A percentile compares a stretch with the other conserved stretches of the same genome.
Evolutionary conservation across 2,797 vertebrate species (phyloP).

Genomic region (Ctenosaura bakeri): DNA sequence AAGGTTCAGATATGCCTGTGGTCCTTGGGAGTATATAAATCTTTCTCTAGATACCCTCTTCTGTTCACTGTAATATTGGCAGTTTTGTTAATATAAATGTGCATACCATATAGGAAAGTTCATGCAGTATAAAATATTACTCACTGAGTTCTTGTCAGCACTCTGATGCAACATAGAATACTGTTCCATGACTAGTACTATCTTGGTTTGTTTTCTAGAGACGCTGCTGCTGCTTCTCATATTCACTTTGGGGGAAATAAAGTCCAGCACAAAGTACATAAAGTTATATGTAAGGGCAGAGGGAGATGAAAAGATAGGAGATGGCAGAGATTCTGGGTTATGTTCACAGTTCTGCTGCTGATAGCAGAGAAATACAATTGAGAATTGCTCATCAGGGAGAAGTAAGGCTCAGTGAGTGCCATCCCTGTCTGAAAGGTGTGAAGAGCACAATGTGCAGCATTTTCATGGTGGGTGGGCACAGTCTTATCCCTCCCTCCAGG

Average conservation of each 20-base stretch:
- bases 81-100: neutral
- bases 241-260: neutral
- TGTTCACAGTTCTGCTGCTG: neutral
- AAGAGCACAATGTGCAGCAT: neutral
- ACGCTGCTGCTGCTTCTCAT: neutral
- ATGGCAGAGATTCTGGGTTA: neutral
- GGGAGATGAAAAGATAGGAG: neutral
- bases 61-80: neutral
- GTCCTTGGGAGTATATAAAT: neutral
- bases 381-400: neutral
- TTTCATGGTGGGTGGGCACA: constrained; percentile 22
- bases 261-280: neutral
- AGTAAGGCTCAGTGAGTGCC: neutral
- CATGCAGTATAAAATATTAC: neutral
- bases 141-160: neutral
- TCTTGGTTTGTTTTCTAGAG: neutral
- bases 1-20: neutral
- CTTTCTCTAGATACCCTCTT: neutral
- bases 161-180: neutral
- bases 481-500: neutral
- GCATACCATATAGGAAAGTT: neutral
- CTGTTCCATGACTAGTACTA: neutral
- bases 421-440: constrained; percentile 27
- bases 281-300: neutral
- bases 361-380: constrained; percentile 15